Conservation (phyloP, 2,113 vertebrate species). For the Syrmaticus mikado region DNA sequence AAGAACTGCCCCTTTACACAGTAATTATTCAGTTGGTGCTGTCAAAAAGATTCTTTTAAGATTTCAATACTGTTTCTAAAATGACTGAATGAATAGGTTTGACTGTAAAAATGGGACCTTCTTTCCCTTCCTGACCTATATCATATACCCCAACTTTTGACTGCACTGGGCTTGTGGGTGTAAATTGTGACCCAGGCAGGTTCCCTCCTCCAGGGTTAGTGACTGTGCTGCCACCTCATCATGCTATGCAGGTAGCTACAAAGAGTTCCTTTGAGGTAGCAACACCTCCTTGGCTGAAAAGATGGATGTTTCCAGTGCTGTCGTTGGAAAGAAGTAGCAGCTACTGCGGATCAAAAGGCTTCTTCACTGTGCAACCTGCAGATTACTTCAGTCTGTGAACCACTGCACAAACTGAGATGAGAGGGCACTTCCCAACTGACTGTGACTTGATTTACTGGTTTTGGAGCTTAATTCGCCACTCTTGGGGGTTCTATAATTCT, state of each 20-base stretch:
- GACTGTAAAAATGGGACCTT: background rate
- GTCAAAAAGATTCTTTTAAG: background rate
- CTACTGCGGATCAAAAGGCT: background rate
- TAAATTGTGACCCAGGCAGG: background rate
- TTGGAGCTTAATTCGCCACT: background rate
- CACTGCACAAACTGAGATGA: background rate
- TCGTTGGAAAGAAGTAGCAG: background rate
- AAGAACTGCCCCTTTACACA: background rate
- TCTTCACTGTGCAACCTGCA: background rate
- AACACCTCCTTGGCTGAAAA: background rate
- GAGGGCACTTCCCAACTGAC: background rate
- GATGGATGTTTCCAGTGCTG: background rate
- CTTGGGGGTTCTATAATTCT: background rate
- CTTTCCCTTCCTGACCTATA: background rate
- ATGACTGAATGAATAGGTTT: background rate
- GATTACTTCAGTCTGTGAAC: rapidly evolving
- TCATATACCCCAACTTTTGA: background rate
- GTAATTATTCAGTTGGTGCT: background rate
- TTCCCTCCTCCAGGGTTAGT: background rate
- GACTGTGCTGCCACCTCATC: background rate
- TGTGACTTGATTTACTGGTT: background rate
- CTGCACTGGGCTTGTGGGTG: rapidly evolving
- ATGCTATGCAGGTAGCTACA: background rate
- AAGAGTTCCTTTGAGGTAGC: background rate
- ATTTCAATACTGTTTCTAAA: background rate